Evolutionary conservation across 2,113 vertebrate species (phyloP).

Genomic region (Callionymus lyra): DNA sequence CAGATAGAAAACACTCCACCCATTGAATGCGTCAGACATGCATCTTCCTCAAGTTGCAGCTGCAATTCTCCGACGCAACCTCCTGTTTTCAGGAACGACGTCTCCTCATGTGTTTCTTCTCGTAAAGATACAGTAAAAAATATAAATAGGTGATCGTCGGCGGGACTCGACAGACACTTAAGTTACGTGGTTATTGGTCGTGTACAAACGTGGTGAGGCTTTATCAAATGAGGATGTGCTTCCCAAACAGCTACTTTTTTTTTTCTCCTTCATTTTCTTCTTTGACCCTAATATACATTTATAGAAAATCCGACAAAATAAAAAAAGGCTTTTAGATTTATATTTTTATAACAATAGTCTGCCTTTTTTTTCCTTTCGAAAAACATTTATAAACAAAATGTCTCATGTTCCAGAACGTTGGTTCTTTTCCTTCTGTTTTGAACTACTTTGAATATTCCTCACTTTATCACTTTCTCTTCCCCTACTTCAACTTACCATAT

Average conservation of each 20-base stretch:
- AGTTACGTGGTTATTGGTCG: constrained; percentile 53
- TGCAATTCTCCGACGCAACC: constrained; percentile 10
- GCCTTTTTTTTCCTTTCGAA: constrained; percentile 31
- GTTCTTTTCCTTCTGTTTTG: constrained; percentile 5
- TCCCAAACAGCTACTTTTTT: constrained; percentile 55
- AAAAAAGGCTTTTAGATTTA: constrained; percentile 51
- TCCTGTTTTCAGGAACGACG: constrained; percentile 37
- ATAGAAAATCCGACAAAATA: constrained; percentile 64
- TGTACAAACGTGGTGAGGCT: constrained; percentile 54
- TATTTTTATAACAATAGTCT: constrained; percentile 26
- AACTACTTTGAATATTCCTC: constrained; percentile 9
- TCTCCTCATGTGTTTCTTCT: constrained; percentile 22
- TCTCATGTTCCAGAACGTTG: constrained; percentile 23
- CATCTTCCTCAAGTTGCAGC: no score
- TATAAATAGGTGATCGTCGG: constrained; percentile 60
- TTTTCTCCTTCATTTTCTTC: constrained; percentile 16
- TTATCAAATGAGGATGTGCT: constrained; percentile 58
- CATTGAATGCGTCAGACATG: no score
- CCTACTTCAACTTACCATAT: constrained; percentile 26
- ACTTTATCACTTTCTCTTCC: constrained; percentile 25
- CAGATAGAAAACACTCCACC: no score
- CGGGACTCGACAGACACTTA: constrained; percentile 52
- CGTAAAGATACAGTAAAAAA: constrained; percentile 58
- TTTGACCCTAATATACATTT: constrained; percentile 67
- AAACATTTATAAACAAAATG: constrained; percentile 53